These are phyloP conservation scores for Tychaedon coryphoeus DNA, from an alignment of 2,113 vertebrate genomes.

Conservation along the genomic window DNA sequence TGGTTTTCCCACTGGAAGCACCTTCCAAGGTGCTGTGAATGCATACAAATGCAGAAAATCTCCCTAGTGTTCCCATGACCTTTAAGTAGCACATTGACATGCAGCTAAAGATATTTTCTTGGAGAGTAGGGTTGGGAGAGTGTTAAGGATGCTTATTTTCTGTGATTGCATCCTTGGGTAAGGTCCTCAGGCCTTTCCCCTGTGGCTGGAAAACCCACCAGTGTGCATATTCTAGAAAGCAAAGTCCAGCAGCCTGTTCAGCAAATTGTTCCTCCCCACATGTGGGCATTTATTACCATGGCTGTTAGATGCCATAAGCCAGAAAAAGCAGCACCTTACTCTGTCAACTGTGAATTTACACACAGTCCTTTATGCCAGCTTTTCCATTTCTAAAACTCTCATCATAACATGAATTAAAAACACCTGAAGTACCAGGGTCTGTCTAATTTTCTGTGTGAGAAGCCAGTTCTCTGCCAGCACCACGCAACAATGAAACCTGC, in stretches of 20 bases:
- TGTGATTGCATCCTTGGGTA: neutral
- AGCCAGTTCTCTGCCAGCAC: neutral
- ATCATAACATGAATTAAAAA: slow-evolving; percentile 4
- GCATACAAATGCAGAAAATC: neutral
- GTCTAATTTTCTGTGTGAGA: neutral
- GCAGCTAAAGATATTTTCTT: neutral
- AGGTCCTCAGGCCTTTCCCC: neutral
- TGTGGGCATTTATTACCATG: neutral
- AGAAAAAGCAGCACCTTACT: neutral
- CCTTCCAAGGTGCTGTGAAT: neutral
- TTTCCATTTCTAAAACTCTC: neutral
- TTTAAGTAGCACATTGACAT: neutral
- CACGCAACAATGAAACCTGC: neutral
- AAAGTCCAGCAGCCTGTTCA: neutral
- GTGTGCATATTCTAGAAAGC: neutral
- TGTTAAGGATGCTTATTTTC: neutral
- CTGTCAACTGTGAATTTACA: neutral
- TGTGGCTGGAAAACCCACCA: neutral
- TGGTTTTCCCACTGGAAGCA: neutral
- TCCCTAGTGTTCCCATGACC: neutral
- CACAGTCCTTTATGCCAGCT: neutral
- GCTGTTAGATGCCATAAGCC: neutral
- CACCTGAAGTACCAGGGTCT: neutral
- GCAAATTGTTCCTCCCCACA: neutral
- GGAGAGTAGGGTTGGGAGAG: neutral